Conservation (phyloP, 2,797 vertebrate species). For the Lepidocolaptes lacrymiger region DNA sequence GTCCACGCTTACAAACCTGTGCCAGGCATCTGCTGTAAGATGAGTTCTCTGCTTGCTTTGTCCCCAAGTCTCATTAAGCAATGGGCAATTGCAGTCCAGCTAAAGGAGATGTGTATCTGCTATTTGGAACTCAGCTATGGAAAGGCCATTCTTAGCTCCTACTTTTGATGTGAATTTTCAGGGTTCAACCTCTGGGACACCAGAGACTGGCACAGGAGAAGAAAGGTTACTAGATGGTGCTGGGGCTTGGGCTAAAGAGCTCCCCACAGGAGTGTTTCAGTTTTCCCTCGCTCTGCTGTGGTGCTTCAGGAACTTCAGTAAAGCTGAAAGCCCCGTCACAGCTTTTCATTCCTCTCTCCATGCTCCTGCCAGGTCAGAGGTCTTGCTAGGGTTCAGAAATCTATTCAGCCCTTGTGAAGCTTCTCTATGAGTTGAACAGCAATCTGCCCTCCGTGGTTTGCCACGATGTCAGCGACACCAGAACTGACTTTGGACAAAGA, state of each 20-base stretch:
- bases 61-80: not conserved
- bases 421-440: not conserved
- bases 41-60: not conserved
- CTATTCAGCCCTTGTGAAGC: not conserved
- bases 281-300: not conserved
- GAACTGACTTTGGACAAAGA: not conserved
- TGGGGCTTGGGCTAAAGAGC: not conserved
- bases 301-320: not conserved
- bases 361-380: not conserved
- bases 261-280: not conserved
- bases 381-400: not conserved
- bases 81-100: not conserved
- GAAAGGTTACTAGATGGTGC: not conserved
- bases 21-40: not conserved
- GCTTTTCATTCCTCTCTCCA: not conserved
- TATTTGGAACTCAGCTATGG: not conserved
- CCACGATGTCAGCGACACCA: not conserved
- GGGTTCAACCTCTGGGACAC: not conserved
- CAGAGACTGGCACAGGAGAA: not conserved
- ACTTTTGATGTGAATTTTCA: not conserved
- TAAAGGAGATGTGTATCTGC: not conserved
- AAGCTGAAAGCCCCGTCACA: not conserved
- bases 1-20: not conserved
- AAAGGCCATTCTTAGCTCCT: not conserved
- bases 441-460: not conserved